Evolutionary conservation across 1,140 invertebrate species (phyloP).

Genomic region (Lamellibrachia luymesi): DNA sequence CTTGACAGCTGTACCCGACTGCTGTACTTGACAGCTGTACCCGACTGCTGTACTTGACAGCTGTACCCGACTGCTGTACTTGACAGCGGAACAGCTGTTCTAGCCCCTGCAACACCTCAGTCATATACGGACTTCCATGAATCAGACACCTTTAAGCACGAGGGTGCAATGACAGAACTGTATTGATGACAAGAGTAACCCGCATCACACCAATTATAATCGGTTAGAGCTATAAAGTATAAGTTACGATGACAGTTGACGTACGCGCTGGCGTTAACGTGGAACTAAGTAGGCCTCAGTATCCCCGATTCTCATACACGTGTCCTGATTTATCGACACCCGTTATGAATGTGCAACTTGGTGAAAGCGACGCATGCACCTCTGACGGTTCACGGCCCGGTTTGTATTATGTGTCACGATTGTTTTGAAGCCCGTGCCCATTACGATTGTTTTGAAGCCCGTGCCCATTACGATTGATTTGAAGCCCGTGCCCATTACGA

Average conservation of each 20-base stretch:
- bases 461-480: background rate
- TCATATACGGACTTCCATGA: background rate
- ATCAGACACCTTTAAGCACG: background rate
- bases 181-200: background rate
- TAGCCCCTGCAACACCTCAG: background rate
- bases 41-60: background rate
- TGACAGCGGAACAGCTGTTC: background rate
- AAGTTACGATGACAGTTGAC: background rate
- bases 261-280: background rate
- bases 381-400: background rate
- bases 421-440: background rate
- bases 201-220: background rate
- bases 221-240: background rate
- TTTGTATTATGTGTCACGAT: background rate
- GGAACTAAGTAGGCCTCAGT: background rate
- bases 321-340: background rate
- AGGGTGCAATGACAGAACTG: background rate
- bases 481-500: background rate
- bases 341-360: background rate
- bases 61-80: background rate
- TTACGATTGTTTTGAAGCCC: background rate
- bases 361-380: background rate
- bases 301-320: background rate
- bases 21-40: background rate
- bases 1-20: background rate